phyloP scores from a whole-genome alignment of 1,140 invertebrate species.

The Mesaphorura yosii region DNA sequence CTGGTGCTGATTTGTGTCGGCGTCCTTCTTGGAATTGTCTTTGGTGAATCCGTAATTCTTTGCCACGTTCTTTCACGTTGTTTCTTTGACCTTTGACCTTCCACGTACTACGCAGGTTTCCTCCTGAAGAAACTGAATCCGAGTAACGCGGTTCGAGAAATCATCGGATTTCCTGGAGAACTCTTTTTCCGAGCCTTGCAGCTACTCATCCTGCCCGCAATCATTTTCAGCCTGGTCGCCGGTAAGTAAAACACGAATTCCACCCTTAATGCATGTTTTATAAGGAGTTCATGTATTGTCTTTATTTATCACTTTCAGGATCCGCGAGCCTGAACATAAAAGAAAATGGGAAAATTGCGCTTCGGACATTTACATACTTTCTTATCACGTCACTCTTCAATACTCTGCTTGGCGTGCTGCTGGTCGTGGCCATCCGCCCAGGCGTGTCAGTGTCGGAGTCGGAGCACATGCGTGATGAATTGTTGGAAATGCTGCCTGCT shows the following conservation, averaged over 20 bases:
- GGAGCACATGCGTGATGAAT: slow-evolving; percentile 35
- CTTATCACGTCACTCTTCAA: slow-evolving; percentile 66
- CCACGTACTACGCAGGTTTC: too few species aligned
- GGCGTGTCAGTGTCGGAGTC: slow-evolving; percentile 47
- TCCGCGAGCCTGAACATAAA: slow-evolving; percentile 70
- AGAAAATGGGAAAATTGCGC: slow-evolving; percentile 71
- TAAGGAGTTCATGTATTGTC: neutral
- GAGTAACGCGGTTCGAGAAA: slow-evolving; percentile 53
- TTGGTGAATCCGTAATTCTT: too few species aligned
- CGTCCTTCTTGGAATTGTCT: slow-evolving; percentile 8
- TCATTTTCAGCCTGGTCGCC: slow-evolving; percentile 73
- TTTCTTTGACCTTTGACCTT: neutral
- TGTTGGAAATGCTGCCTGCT: neutral
- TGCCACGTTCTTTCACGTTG: too few species aligned
- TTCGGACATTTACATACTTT: slow-evolving; percentile 65
- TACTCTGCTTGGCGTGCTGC: slow-evolving; percentile 59
- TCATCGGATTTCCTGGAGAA: slow-evolving; percentile 80
- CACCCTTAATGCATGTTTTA: neutral
- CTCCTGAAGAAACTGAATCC: slow-evolving; percentile 47
- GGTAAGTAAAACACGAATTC: slow-evolving; percentile 38
- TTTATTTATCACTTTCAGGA: slow-evolving; percentile 43
- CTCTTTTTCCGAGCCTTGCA: slow-evolving; percentile 77
- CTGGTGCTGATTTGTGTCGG: slow-evolving; percentile 11
- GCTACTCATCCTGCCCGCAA: slow-evolving; percentile 73
- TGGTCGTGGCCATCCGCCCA: slow-evolving; percentile 63